phyloP scores from a whole-genome alignment of 23 tunicate species.

The Phallusia fumigata region DNA sequence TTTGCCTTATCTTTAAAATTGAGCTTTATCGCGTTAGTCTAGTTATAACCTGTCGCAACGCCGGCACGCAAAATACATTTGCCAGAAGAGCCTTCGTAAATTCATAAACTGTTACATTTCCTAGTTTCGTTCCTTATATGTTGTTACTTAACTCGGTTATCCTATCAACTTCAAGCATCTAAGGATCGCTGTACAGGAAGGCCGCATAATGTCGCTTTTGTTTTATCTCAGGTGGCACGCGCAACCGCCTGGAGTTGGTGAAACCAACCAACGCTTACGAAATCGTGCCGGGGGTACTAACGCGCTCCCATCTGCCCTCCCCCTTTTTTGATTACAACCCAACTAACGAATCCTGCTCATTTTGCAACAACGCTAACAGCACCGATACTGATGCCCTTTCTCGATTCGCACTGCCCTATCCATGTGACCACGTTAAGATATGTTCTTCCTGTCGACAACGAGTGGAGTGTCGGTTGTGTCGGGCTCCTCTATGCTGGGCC shows the following conservation, averaged over 20 bases:
- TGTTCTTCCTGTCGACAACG: slow-evolving; percentile 23
- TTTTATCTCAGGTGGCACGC: neutral
- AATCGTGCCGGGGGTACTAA: slow-evolving; percentile 21
- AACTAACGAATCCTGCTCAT: slow-evolving; percentile 20
- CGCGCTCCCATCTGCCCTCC: neutral
- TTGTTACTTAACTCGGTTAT: too few relatives aligned
- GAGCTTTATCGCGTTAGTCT: too few relatives aligned
- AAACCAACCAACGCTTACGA: slow-evolving; percentile 25
- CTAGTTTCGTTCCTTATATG: too few relatives aligned
- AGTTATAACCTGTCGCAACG: too few relatives aligned
- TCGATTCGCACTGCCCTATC: slow-evolving; percentile 22
- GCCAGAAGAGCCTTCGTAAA: too few relatives aligned
- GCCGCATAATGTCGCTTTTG: too few relatives aligned
- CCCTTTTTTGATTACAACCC: slow-evolving; percentile 19
- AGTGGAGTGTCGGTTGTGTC: slow-evolving; percentile 36
- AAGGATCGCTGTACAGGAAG: too few relatives aligned
- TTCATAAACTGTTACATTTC: too few relatives aligned
- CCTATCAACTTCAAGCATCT: too few relatives aligned
- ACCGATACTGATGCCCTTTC: neutral
- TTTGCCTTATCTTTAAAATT: too few relatives aligned
- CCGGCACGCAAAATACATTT: too few relatives aligned
- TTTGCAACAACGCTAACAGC: slow-evolving; percentile 14
- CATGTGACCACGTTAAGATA: slow-evolving; percentile 42
- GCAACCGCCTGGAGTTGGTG: neutral
- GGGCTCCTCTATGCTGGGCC: slow-evolving; percentile 52